Evolutionary conservation across 2,797 vertebrate genomes (phyloP), one percentile per base, ranked within the genome.

Genomic region (Poecilia picta): DNA sequence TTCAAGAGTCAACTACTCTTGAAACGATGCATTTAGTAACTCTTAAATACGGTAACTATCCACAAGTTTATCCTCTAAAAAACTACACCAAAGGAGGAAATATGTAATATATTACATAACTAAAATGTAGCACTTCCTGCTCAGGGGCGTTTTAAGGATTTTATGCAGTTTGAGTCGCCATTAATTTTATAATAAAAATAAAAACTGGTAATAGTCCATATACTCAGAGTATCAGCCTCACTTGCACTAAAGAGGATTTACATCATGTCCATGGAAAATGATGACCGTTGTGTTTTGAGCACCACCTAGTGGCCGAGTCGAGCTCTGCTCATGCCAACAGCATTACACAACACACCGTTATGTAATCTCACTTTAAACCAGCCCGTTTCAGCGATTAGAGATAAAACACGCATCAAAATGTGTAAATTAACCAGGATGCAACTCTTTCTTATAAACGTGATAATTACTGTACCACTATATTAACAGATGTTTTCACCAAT

Each of bases 271-370:
- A 3, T 33, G 4, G 2, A 16, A 25, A n/a, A 23, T 8, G 39
- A 2, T 13, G 0, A 74, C 28, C 20, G 0, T 11, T 72, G 31
- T 74, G 57, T 33, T 12, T 66, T 73, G 64, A 53, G 74, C 76
- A 10, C 78, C 78, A 88, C 75, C 83, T 81, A 68, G 76, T 80
- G 85, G 82, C 25, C 10, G 23, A 2, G n/a, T 45, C 15, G 36
- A 4, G 20, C 33, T 53, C 5, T 79, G 47, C 45, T 49, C n/a
- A 6, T 43, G n/a, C 1, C 78, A 36, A 43, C 11, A 11, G 59
- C 7, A 77, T 82, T 78, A 78, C 18, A 46, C 33, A 78, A 59
- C 15, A 49, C 20, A 18, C 75, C 16, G 53, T 55, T 59, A 31
- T 16, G 6, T 49, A 46, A 81, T 43, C 25, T n/a, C n/a, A 12